Evolutionary conservation across 1,140 invertebrate genomes (phyloP).

Genomic region (Hirudo medicinalis): DNA sequence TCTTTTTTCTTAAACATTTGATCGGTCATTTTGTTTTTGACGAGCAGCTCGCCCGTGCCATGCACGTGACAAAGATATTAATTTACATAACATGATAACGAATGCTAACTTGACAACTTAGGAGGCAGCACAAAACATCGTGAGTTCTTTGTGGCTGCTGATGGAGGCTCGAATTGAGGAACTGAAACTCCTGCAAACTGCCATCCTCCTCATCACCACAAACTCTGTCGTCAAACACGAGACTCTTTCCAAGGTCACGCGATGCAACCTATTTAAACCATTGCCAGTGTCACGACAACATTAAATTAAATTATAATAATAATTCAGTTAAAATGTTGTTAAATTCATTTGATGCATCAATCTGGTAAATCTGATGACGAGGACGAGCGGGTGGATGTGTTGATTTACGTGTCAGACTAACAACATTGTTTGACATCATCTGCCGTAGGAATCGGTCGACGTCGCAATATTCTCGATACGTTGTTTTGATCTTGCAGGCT

Average conservation of each 20-base stretch:
- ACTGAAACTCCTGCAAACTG: slow-evolving; percentile 88
- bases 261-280: not conserved
- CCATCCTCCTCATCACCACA: slow-evolving; percentile 80
- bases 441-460: too few species aligned
- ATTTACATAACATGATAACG: too few species aligned
- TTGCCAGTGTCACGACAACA: slow-evolving; percentile 12
- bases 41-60: too few species aligned
- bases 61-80: too few species aligned
- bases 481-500: slow-evolving; percentile 48
- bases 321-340: not conserved
- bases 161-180: slow-evolving; percentile 86
- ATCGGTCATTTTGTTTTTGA: too few species aligned
- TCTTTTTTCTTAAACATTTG: too few species aligned
- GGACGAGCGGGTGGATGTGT: too few species aligned
- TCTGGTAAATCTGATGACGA: too few species aligned
- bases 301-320: slow-evolving; percentile 14
- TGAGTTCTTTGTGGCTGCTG: slow-evolving; percentile 78
- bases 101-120: slow-evolving; percentile 22
- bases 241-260: slow-evolving; percentile 67
- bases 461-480: too few species aligned
- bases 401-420: too few species aligned
- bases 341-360: too few species aligned
- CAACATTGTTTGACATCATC: too few species aligned
- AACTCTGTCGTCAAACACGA: slow-evolving; percentile 84
- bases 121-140: slow-evolving; percentile 71